Evolutionary conservation across 2,113 vertebrate species (phyloP).

Genomic region (Oplegnathus fasciatus): DNA sequence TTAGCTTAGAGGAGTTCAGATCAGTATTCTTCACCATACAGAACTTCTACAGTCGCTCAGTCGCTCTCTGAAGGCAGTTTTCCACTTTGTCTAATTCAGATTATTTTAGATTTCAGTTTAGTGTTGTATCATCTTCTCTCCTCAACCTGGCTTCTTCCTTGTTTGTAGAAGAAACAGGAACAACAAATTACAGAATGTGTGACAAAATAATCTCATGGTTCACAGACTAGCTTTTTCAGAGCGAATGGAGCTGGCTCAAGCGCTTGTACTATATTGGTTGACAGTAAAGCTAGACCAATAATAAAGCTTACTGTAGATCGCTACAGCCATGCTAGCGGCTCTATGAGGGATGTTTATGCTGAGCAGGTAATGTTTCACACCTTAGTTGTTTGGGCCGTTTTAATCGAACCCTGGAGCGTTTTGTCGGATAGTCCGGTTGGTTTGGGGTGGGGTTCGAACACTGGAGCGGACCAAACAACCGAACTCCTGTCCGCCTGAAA

Average conservation of each 20-base stretch:
- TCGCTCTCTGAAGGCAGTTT: constrained; percentile 43
- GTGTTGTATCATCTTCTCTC: not conserved
- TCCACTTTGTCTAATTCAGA: constrained; percentile 31
- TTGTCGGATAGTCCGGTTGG: no score
- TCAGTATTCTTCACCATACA: constrained; percentile 56
- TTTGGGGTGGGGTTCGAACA: no score
- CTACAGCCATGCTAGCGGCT: not conserved
- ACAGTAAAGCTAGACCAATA: not conserved
- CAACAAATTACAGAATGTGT: not conserved
- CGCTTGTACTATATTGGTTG: not conserved
- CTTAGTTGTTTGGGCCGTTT: no score
- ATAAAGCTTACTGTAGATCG: not conserved
- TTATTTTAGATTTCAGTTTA: not conserved
- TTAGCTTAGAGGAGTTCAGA: constrained; percentile 65
- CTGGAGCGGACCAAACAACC: no score
- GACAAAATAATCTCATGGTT: constrained; percentile 7
- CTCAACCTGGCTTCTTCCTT: no score
- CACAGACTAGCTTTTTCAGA: not conserved
- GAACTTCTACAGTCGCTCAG: constrained; percentile 29
- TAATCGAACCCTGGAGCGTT: no score
- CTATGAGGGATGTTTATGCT: not conserved
- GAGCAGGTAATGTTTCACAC: not conserved
- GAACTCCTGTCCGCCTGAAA: no score
- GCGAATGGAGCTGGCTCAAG: not conserved
- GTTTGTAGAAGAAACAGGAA: not conserved